Percentiles rank a stretch among this genome's conserved stretches.
Conservation (phyloP, 2,797 vertebrate species). For the Alauda arvensis region DNA sequence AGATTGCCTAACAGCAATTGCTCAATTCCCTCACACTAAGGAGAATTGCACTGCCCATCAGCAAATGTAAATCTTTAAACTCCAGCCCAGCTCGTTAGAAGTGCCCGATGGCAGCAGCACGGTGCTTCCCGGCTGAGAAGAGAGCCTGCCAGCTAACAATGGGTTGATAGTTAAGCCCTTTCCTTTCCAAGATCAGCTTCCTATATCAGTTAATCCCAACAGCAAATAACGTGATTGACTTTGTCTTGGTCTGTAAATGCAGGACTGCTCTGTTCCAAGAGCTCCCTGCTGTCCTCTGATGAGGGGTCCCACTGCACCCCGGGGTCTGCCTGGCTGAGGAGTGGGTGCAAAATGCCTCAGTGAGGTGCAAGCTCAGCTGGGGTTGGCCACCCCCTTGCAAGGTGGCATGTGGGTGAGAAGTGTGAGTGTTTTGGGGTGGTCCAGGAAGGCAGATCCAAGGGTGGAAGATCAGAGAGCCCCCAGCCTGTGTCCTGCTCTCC, state of each 20-base stretch:
- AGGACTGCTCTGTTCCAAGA: not conserved
- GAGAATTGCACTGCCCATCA: not conserved
- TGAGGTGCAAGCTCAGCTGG: not conserved
- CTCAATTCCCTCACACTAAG: not conserved
- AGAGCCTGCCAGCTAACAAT: not conserved
- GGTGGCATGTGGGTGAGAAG: not conserved
- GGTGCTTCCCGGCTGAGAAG: not conserved
- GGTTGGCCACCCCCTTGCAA: not conserved
- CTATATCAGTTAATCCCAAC: conserved; percentile 15
- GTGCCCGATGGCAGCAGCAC: not conserved
- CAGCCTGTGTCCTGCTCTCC: not conserved
- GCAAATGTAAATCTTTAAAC: not conserved
- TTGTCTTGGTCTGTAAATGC: not conserved
- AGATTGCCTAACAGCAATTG: not conserved
- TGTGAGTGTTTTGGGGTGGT: not conserved
- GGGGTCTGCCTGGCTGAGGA: not conserved
- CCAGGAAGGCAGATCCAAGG: not conserved
- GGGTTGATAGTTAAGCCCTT: conserved; percentile 47
- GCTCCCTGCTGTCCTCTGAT: not conserved
- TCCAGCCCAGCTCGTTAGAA: not conserved
- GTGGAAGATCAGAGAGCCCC: not conserved
- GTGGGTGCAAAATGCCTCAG: conserved; percentile 37
- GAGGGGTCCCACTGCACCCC: not conserved
- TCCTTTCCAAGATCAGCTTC: not conserved
- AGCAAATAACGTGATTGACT: conserved; percentile 30